phyloP scores from a whole-genome alignment of 1,140 invertebrate genomes.

The Gryllus bimaculatus region DNA sequence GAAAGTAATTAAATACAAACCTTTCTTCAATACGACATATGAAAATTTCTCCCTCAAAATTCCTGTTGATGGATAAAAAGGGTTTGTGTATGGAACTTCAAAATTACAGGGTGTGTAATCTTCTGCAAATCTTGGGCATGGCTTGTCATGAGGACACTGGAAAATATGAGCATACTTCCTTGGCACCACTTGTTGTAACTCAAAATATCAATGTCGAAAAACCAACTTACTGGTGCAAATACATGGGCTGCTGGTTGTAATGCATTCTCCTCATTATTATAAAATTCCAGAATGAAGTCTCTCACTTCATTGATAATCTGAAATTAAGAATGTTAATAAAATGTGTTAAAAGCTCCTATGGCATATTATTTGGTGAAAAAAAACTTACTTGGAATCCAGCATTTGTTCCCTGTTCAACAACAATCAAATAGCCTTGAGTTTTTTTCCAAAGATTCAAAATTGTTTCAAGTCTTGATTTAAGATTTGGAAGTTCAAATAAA shows the following conservation, averaged over 20 bases:
- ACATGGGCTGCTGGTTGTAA: conserved; percentile 39
- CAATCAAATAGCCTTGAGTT: conserved; percentile 68
- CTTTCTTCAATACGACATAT: conserved; percentile 73
- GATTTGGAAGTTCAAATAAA: conserved; percentile 65
- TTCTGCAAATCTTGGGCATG: conserved; percentile 58
- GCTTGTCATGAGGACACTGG: conserved; percentile 69
- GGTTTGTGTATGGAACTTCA: conserved; percentile 46
- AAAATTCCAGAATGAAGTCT: conserved; percentile 53
- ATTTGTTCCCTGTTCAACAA: conserved; percentile 75
- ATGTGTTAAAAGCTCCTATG: conserved; percentile 15
- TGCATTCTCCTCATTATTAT: conserved; percentile 33
- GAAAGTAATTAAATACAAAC: conserved; percentile 32
- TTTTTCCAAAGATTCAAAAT: conserved; percentile 77
- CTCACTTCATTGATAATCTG: conserved; percentile 61
- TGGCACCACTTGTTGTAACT: background rate
- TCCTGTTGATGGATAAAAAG: conserved; percentile 37
- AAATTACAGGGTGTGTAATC: conserved; percentile 67
- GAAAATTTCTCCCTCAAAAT: conserved; percentile 49
- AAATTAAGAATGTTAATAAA: conserved; percentile 25
- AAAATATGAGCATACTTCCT: conserved; percentile 27
- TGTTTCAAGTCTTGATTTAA: conserved; percentile 53
- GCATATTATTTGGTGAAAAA: no score
- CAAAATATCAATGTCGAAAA: conserved; percentile 23
- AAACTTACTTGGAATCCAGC: conserved; percentile 58
- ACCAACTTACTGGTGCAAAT: conserved; percentile 59